Evolutionary conservation across 1,140 invertebrate species (phyloP).

Genomic region (Sitobion miscanthi): DNA sequence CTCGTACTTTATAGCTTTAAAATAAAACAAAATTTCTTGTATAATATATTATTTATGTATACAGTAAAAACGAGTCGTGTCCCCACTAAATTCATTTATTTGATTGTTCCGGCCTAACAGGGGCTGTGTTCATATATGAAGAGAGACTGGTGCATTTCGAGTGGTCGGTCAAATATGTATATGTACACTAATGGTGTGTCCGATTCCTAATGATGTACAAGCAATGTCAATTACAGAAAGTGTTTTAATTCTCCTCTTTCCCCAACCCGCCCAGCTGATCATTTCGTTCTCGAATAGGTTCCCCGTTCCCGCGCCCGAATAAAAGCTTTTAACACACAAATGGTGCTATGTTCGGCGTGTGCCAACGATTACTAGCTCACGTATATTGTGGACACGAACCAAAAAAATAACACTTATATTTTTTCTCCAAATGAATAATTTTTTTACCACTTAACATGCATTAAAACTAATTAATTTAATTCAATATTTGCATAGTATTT

Average conservation of each 20-base stretch:
- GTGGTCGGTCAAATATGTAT: slow-evolving; percentile 20
- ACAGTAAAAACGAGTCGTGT: slow-evolving; percentile 3
- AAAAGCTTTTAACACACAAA: slow-evolving; percentile 41
- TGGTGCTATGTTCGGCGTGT: background rate
- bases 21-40: background rate
- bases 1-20: background rate
- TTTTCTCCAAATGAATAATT: background rate
- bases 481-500: background rate
- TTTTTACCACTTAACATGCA: background rate
- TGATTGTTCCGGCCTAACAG: background rate
- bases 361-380: background rate
- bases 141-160: slow-evolving; percentile 18
- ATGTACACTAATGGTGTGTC: slow-evolving; percentile 42
- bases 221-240: slow-evolving; percentile 56
- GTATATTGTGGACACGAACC: background rate
- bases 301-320: background rate
- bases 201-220: slow-evolving; percentile 54
- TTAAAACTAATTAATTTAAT: background rate
- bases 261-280: background rate
- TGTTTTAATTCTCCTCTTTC: slow-evolving; percentile 49
- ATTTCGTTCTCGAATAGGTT: slow-evolving; percentile 8
- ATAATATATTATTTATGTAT: background rate
- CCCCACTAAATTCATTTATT: background rate
- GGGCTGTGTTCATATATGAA: slow-evolving; percentile 19
- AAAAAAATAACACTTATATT: background rate